Evolutionary conservation across 2,113 vertebrate genomes (phyloP), one percentile per base, ranked within the genome.

Genomic region (Apeltes quadracus): DNA sequence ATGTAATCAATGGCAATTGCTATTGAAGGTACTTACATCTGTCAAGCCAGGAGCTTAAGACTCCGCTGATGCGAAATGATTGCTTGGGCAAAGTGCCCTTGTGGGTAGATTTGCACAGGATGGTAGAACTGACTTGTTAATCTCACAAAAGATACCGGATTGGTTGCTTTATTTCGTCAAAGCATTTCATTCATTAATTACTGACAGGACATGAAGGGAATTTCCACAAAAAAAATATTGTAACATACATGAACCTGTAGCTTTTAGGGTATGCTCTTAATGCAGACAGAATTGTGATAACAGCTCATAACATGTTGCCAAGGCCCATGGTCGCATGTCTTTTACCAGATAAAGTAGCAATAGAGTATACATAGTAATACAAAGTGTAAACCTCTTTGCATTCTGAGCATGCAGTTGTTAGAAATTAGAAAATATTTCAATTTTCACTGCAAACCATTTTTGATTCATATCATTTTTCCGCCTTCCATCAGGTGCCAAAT

Each of bases 391-490:
- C 9, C 8, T 64, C 25, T 75, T 75, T 79, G 53, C 61, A 58
- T 57, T 63, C 61, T 74, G 50, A 72, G 84, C 75, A 83, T 84
- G 84, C 70, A 85, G 81, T 79, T 90, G 72, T 66, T 61, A 87
- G 75, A 92, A 92, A 89, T 94, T 62, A 74, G 79, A 83, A 84
- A 91, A 91, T 93, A 95, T 92, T 94, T 86, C 79, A 88, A 94
- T 94, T 95, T 92, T 91, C 92, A 92, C 92, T 88, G 92, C 94
- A 88, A 94, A 94, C 92, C 91, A 90, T 95, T 94, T 96, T 96
- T 98, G 96, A 99, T 97, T 97, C 96, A 96, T 95, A 96, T 97
- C 96, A 96, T 95, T 97, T 97, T 25, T 25, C 96, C 93, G 92
- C 90, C 94, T 94, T 94, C 92, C 95, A 95, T 95, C 96, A 98